Percentiles rank a stretch among this genome's conserved stretches.
These are phyloP conservation scores for Mactromeris polynyma DNA, from an alignment of 2,888 invertebrate species.

Conservation along the genomic window DNA sequence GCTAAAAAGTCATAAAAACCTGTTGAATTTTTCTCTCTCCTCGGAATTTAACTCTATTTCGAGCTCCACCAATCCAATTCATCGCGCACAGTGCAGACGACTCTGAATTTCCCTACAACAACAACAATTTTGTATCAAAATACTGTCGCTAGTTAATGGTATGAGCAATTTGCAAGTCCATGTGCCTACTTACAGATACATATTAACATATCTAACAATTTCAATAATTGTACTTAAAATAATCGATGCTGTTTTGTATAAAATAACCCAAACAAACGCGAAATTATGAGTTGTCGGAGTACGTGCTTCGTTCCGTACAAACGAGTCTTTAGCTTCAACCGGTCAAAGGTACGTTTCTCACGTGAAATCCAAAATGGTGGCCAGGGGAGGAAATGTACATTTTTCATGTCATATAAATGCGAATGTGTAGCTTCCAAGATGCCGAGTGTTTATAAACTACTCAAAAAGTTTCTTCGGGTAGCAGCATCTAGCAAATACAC, in stretches of 20 bases:
- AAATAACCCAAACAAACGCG: not conserved
- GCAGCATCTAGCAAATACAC: slow-evolving; percentile 66
- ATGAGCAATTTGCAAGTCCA: not conserved
- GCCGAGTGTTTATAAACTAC: slow-evolving; percentile 52
- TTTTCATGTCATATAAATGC: slow-evolving; percentile 17
- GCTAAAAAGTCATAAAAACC: slow-evolving; percentile 57
- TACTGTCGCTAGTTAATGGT: not conserved
- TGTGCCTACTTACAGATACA: not conserved
- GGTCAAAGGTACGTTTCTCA: slow-evolving; percentile 26
- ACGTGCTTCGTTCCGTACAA: not conserved
- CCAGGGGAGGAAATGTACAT: slow-evolving; percentile 41
- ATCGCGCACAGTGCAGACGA: slow-evolving; percentile 72
- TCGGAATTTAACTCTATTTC: slow-evolving; percentile 76
- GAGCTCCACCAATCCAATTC: slow-evolving; percentile 84
- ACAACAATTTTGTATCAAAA: not conserved
- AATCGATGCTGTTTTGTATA: no score
- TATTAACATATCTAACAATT: not conserved
- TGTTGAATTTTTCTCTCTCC: slow-evolving; percentile 79
- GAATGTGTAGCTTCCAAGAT: slow-evolving; percentile 25
- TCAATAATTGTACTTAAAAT: no score
- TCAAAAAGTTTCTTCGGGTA: slow-evolving; percentile 49
- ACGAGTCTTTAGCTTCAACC: not conserved
- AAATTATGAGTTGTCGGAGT: not conserved
- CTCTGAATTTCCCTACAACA: not conserved
- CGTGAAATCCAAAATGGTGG: slow-evolving; percentile 66